Evolutionary conservation across 2,888 invertebrate genomes (phyloP).

Genomic region (Pecten maximus): DNA sequence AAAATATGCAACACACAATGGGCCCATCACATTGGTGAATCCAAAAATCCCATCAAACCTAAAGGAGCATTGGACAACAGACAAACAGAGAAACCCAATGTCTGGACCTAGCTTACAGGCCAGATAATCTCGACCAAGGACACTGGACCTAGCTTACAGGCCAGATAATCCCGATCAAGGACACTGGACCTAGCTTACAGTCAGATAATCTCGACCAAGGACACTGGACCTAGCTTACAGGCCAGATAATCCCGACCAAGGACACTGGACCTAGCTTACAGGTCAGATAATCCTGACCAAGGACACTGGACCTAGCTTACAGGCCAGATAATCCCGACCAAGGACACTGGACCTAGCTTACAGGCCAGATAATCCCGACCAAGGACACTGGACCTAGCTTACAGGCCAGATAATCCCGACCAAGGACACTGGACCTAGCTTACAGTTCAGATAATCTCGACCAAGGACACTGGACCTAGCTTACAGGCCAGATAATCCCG

Average conservation of each 20-base stretch:
- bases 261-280: not conserved
- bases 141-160: not conserved
- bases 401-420: not conserved
- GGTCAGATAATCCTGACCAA: not conserved
- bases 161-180: not conserved
- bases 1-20: not conserved
- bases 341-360: slow-evolving; percentile 3
- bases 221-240: not conserved
- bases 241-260: not conserved
- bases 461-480: not conserved
- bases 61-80: not conserved
- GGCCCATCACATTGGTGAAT: not conserved
- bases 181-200: not conserved
- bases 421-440: not conserved
- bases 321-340: not conserved
- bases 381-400: too few species aligned
- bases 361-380: not conserved
- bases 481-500: not conserved
- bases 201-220: not conserved
- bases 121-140: not conserved
- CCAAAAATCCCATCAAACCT: not conserved
- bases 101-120: not conserved
- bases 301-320: not conserved
- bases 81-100: too few species aligned
- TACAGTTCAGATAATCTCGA: not conserved